Evolutionary conservation across 1,140 invertebrate species (phyloP).

Genomic region (Mya arenaria): DNA sequence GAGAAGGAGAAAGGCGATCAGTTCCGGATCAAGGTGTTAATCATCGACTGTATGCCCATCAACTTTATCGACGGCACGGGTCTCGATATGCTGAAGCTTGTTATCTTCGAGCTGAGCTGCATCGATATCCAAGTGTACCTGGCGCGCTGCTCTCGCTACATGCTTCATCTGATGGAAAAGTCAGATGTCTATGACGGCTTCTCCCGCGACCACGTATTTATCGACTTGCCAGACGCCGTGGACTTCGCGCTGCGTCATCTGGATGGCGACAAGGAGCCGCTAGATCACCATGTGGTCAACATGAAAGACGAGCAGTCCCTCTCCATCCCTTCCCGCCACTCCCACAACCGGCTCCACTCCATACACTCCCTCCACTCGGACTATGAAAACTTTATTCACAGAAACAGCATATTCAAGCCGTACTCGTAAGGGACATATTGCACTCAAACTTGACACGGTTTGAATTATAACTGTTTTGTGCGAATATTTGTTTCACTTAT

Average conservation of each 20-base stretch:
- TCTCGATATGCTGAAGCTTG: constrained; percentile 68
- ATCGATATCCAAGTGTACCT: constrained; percentile 57
- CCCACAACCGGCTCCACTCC: not conserved
- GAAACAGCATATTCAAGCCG: constrained; percentile 27
- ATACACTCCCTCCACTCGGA: not conserved
- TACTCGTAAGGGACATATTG: no score
- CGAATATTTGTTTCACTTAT: no score
- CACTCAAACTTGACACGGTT: no score
- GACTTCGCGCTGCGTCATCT: constrained; percentile 7
- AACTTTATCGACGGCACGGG: constrained; percentile 75
- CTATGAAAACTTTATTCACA: constrained; percentile 36
- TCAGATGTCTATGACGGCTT: constrained; percentile 55
- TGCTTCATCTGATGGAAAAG: constrained; percentile 50
- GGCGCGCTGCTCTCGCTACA: constrained; percentile 41
- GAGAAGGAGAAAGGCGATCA: constrained; percentile 26
- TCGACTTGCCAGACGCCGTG: constrained; percentile 58
- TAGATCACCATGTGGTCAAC: constrained; percentile 2
- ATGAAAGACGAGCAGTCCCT: constrained; percentile 6
- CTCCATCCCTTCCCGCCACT: not conserved
- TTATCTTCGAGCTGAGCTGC: constrained; percentile 52
- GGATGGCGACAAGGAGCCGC: not conserved
- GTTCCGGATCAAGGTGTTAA: constrained; percentile 59
- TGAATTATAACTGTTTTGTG: no score
- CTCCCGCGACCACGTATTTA: constrained; percentile 50
- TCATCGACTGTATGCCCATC: constrained; percentile 76